These are phyloP conservation scores for Drosophila asahinai DNA, from an alignment of 1,140 invertebrate genomes.

Conservation along the genomic window DNA sequence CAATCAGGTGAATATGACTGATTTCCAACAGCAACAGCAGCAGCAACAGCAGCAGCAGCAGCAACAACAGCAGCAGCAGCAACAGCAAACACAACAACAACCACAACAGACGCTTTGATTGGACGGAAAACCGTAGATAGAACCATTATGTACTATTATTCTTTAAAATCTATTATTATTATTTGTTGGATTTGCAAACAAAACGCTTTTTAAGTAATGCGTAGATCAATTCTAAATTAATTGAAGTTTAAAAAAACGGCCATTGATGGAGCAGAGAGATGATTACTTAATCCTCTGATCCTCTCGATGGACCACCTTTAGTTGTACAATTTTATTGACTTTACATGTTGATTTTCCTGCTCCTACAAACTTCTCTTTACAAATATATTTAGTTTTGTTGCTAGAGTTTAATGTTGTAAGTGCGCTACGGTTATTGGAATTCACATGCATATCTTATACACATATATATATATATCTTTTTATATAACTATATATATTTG, in stretches of 20 bases:
- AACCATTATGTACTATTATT: conserved; percentile 42
- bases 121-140: conserved; percentile 45
- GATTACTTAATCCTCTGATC: neutral
- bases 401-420: conserved; percentile 49
- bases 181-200: conserved; percentile 21
- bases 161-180: conserved; percentile 20
- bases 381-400: conserved; percentile 53
- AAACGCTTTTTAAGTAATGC: conserved; percentile 38
- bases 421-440: conserved; percentile 69
- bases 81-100: conserved; percentile 59
- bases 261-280: no score
- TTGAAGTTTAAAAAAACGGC: neutral
- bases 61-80: conserved; percentile 50
- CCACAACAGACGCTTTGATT: conserved; percentile 75
- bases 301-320: conserved; percentile 24
- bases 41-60: conserved; percentile 57
- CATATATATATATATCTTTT: neutral
- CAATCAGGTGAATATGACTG: conserved; percentile 85
- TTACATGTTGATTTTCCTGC: conserved; percentile 55
- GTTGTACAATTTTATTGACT: conserved; percentile 37
- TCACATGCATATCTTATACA: conserved; percentile 16
- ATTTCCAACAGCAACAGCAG: conserved; percentile 78
- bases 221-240: conserved; percentile 45
- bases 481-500: conserved; percentile 22
- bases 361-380: conserved; percentile 3